Conservation (phyloP, 2,888 invertebrate genomes). For the Spisula solida region DNA sequence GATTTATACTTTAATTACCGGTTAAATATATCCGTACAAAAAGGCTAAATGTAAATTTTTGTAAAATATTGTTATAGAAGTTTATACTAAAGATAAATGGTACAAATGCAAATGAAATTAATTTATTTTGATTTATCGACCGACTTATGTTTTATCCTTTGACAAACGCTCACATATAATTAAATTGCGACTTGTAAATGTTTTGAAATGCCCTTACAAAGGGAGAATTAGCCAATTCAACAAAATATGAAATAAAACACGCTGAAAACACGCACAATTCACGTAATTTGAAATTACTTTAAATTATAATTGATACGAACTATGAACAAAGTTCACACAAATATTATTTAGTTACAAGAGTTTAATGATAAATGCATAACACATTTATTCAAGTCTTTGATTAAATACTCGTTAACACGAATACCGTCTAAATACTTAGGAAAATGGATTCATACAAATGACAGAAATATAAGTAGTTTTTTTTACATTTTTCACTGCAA, state of each 20-base stretch:
- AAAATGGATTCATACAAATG: not conserved
- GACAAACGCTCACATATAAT: too few species aligned
- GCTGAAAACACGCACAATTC: not conserved
- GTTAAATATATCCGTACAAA: not conserved
- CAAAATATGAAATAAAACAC: not conserved
- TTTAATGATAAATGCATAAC: not conserved
- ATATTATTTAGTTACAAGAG: not conserved
- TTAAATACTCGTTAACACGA: not conserved
- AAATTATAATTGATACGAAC: not conserved
- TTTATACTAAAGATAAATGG: too few species aligned
- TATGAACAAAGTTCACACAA: not conserved
- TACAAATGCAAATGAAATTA: too few species aligned
- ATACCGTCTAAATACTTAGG: not conserved
- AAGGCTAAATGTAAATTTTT: too few species aligned
- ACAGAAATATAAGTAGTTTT: not conserved
- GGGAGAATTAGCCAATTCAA: not conserved
- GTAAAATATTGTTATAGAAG: too few species aligned
- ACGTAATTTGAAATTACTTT: constrained; percentile 1
- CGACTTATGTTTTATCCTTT: too few species aligned
- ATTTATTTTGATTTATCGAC: too few species aligned
- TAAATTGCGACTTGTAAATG: too few species aligned
- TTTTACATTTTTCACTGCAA: not conserved
- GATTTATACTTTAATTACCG: not conserved
- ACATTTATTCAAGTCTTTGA: constrained; percentile 1
- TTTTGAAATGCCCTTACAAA: not conserved